Evolutionary conservation across 2,888 invertebrate genomes (phyloP).

Genomic region (Lasioglossum figueresi): DNA sequence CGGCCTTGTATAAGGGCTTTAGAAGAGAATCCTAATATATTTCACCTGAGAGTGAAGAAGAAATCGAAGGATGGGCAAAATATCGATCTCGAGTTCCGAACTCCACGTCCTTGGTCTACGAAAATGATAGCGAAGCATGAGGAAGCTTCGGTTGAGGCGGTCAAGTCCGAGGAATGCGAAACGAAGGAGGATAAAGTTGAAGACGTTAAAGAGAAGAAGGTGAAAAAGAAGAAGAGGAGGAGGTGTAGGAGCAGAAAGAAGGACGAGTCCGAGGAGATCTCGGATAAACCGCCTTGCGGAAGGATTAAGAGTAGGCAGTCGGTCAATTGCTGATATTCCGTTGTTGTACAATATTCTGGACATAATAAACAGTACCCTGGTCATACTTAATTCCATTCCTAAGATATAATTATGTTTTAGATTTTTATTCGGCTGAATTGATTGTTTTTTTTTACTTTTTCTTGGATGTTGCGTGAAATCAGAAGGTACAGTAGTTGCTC

Average conservation of each 20-base stretch:
- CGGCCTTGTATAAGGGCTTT: too few species aligned
- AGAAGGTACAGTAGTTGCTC: not conserved
- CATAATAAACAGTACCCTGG: not conserved
- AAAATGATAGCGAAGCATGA: not conserved
- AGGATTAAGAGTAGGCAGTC: not conserved
- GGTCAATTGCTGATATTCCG: not conserved
- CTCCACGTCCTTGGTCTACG: slow-evolving; percentile 77
- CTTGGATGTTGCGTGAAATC: not conserved
- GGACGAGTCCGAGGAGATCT: not conserved
- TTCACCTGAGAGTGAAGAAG: slow-evolving; percentile 76
- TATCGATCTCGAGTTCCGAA: slow-evolving; percentile 77
- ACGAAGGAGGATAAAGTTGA: not conserved
- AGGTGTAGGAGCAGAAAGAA: not conserved
- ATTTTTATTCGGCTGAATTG: not conserved
- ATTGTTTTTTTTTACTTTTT: not conserved
- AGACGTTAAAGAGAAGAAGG: not conserved
- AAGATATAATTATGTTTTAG: not conserved
- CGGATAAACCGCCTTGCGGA: not conserved
- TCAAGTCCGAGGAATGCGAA: not conserved
- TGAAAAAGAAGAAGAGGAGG: not conserved
- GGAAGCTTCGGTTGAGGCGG: too few species aligned
- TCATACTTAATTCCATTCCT: too few species aligned
- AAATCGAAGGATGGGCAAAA: slow-evolving; percentile 68
- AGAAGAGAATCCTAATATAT: slow-evolving; percentile 80
- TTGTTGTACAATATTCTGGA: not conserved